Percentiles rank a stretch among this genome's conserved stretches.
phyloP scores from a whole-genome alignment of 2,113 vertebrate species.

The Prolemur simus region DNA sequence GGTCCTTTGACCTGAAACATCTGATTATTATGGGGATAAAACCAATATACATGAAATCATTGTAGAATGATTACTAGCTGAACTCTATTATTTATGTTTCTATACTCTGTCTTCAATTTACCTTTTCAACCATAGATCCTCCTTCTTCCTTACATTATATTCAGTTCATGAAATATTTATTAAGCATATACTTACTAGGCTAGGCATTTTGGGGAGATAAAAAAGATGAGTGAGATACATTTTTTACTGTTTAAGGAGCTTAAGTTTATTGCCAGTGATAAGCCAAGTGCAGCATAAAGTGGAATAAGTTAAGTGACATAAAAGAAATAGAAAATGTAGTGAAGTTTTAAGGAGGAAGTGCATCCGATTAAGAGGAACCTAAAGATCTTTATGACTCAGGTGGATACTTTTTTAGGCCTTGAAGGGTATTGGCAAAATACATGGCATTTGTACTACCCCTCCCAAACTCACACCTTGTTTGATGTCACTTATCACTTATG shows the following conservation, averaged over 20 bases:
- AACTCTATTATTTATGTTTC: background rate
- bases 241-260: slow-evolving; percentile 23
- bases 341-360: background rate
- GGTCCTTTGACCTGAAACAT: background rate
- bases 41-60: background rate
- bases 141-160: background rate
- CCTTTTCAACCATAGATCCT: background rate
- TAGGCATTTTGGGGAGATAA: background rate
- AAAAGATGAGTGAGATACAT: background rate
- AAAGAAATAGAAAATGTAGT: background rate
- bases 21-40: background rate
- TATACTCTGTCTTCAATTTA: background rate
- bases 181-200: slow-evolving; percentile 27
- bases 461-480: background rate
- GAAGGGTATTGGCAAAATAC: background rate
- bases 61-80: background rate
- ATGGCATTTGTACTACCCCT: background rate
- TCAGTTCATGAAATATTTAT: slow-evolving; percentile 43
- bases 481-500: background rate
- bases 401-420: background rate
- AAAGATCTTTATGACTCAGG: background rate
- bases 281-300: background rate
- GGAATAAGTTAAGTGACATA: background rate
- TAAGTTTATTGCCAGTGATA: slow-evolving; percentile 15
- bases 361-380: background rate